Evolutionary conservation across 2,888 invertebrate species (phyloP).

Genomic region (Hipparchia semele): DNA sequence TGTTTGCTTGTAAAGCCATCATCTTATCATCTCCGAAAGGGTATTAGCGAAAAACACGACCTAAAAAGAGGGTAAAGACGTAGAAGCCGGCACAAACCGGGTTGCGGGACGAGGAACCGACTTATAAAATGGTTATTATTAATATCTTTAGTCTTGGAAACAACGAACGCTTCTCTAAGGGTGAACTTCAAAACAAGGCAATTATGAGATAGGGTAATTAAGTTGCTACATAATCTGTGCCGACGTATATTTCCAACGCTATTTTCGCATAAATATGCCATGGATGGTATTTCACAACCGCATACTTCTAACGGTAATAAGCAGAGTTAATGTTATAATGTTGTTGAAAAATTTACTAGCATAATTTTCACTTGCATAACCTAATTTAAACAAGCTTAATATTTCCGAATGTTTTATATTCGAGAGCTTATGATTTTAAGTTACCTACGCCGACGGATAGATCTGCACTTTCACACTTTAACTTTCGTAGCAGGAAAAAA

Average conservation of each 20-base stretch:
- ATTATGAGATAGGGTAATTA: conserved; percentile 79
- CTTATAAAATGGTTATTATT: conserved; percentile 78
- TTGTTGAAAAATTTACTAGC: conserved; percentile 27
- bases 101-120: conserved; percentile 64
- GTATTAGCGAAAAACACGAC: conserved; percentile 78
- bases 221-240: conserved; percentile 69
- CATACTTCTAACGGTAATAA: conserved; percentile 32
- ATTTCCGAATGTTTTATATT: conserved; percentile 1
- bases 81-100: conserved; percentile 46
- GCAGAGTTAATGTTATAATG: conserved; percentile 32
- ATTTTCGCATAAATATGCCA: conserved; percentile 37
- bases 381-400: conserved; percentile 24
- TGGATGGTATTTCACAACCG: conserved; percentile 32
- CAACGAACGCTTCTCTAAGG: conserved; percentile 75
- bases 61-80: conserved; percentile 47
- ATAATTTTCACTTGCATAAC: conserved; percentile 23
- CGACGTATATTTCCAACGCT: conserved; percentile 37
- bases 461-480: conserved; percentile 30
- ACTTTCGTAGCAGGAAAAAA: conserved; percentile 56
- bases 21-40: conserved; percentile 79
- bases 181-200: conserved; percentile 81
- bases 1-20: conserved; percentile 80
- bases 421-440: neutral
- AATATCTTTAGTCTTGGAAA: conserved; percentile 77
- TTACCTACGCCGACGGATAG: neutral